Evolutionary conservation across 2,113 vertebrate genomes (phyloP).

Genomic region (Amazona vittata): DNA sequence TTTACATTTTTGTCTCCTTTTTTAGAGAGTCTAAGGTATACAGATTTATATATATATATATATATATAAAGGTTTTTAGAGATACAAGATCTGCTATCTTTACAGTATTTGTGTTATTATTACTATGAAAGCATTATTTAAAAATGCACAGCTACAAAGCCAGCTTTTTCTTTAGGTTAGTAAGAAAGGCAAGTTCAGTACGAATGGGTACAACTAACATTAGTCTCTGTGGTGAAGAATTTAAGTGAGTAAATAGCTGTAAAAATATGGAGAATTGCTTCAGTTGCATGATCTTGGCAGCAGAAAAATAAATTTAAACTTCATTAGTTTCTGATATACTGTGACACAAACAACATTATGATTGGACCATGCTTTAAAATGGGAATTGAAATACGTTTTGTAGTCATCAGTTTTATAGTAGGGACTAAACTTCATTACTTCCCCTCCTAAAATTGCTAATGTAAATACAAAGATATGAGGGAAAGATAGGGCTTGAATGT

Average conservation of each 20-base stretch:
- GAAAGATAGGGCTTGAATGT: background rate
- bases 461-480: background rate
- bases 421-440: background rate
- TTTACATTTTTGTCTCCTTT: background rate
- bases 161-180: background rate
- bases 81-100: background rate
- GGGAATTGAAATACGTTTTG: constrained; percentile 4
- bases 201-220: background rate
- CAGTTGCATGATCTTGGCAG: background rate
- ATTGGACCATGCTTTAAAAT: constrained; percentile 3
- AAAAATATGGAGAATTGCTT: constrained; percentile 30
- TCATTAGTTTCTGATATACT: constrained; percentile 34
- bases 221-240: background rate
- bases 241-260: background rate
- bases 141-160: background rate
- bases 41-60: background rate
- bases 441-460: background rate
- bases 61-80: background rate
- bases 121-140: background rate
- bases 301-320: constrained; percentile 25
- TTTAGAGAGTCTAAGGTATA: background rate
- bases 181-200: background rate
- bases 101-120: background rate
- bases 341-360: background rate
- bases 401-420: background rate